phyloP scores from a whole-genome alignment of 2,113 vertebrate genomes.

The Pristiophorus japonicus region DNA sequence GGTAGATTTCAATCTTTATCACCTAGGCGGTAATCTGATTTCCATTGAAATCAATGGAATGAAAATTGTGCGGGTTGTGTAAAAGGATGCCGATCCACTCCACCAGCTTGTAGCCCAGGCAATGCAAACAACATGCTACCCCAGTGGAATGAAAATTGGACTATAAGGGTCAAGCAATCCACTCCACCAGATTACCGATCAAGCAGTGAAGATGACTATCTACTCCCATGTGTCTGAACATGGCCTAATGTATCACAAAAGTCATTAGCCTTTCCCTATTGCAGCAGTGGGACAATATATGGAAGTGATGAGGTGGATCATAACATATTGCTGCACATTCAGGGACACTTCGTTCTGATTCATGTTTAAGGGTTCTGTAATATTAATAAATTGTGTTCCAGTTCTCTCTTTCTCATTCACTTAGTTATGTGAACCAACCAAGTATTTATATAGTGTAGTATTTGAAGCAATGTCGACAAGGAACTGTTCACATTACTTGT shows the following conservation, averaged over 20 bases:
- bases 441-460: not conserved
- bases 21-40: not conserved
- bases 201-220: not conserved
- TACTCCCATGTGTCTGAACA: not conserved
- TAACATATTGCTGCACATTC: not conserved
- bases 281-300: not conserved
- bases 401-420: not conserved
- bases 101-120: not conserved
- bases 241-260: not conserved
- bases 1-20: not conserved
- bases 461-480: not conserved
- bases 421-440: not conserved
- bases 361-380: not conserved
- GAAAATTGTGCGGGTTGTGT: not conserved
- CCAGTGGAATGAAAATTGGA: not conserved
- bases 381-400: not conserved
- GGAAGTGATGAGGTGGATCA: not conserved
- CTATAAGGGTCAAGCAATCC: not conserved
- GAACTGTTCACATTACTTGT: not conserved
- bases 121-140: not conserved
- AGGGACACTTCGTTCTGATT: not conserved
- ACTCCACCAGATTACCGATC: conserved; percentile 5
- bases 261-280: not conserved
- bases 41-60: not conserved
- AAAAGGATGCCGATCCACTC: not conserved